Evolutionary conservation across 2,113 vertebrate species (phyloP).

Genomic region (Arothron firmamentum): DNA sequence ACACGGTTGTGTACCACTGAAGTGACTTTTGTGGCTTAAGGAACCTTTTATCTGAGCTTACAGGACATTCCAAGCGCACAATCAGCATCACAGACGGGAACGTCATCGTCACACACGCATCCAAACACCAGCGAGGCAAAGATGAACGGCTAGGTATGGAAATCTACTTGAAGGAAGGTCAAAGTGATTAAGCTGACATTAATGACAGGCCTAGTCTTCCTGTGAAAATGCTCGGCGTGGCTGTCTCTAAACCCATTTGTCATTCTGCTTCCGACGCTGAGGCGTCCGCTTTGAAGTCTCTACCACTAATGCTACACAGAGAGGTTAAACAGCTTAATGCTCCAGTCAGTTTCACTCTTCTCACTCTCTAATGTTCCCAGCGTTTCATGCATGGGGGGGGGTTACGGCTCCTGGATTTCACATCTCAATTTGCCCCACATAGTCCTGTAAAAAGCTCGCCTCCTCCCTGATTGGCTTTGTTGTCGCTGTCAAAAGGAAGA

Average conservation of each 20-base stretch:
- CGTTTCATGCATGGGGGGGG: slow-evolving; percentile 52
- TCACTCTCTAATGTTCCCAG: slow-evolving; percentile 67
- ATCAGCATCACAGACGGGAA: slow-evolving; percentile 32
- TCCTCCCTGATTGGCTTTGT: slow-evolving; percentile 56
- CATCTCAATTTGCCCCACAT: slow-evolving; percentile 71
- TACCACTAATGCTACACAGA: slow-evolving; percentile 73
- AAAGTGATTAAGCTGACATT: slow-evolving; percentile 79
- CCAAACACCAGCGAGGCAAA: slow-evolving; percentile 53
- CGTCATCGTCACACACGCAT: slow-evolving; percentile 29
- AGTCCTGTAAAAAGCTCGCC: slow-evolving; percentile 46
- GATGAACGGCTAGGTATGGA: slow-evolving; percentile 76
- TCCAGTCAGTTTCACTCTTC: slow-evolving; percentile 70
- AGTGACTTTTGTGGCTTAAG: slow-evolving; percentile 1
- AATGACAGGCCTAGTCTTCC: slow-evolving; percentile 73
- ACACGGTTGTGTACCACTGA: background rate
- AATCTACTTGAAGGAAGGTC: slow-evolving; percentile 77
- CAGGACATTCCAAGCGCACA: slow-evolving; percentile 7
- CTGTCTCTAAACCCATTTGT: slow-evolving; percentile 72
- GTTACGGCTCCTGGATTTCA: slow-evolving; percentile 70
- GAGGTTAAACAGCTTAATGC: slow-evolving; percentile 80
- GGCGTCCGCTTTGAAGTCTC: slow-evolving; percentile 78
- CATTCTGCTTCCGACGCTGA: slow-evolving; percentile 66
- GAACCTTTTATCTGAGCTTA: slow-evolving; percentile 16
- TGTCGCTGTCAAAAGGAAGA: slow-evolving; percentile 52
- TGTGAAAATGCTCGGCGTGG: slow-evolving; percentile 66